Evolutionary conservation across 2,113 vertebrate species (phyloP), one percentile per base, ranked within the genome.

Genomic region (Myiagra hebetior): DNA sequence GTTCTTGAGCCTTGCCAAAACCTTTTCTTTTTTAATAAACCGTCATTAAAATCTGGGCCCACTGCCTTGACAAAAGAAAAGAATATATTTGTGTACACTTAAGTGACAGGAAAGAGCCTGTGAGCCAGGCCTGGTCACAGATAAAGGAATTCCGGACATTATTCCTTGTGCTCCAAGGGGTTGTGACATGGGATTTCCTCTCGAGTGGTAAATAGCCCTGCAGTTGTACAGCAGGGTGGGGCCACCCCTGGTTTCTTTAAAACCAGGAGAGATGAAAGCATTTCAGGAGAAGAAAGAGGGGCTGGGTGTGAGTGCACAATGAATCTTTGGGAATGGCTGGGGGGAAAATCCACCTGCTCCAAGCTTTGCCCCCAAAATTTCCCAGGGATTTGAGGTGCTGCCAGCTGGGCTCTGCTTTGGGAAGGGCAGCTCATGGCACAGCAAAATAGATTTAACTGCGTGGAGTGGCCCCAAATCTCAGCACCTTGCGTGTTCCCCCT

Each of bases 81-180:
- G 84, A 96, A 95, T 91, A 91, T 85, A 94, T 95, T 95, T 87
- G 77, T 97, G 95, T 97, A 94, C 81, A 87, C 94, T 97, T 94
- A 81, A 89, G 97, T 82, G 88, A 97, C 88, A 59, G 98, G 98
- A 98, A 98, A 91, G 91, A 55, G 85, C 18, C 90, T 56, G 85
- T 96, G 86, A 44, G 83, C 78, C 81, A 96, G 93, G 82, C 69
- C 95, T 62, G 91, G 76, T 86, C 93, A 88, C 91, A 98, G 97
- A 98, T 97, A 93, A 97, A 98, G 98, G 98, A 99, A 98, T 99
- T 99, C 98, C 98, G 95, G 94, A 96, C 92, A 98, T 98, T 98
- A 98, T 98, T 97, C 67, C 95, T 89, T 22, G 70, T 87, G 86
- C 97, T 97, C 97, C 49, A 73, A 89, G 97, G 98, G 98, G 96